phyloP scores from a whole-genome alignment of 2,113 vertebrate species.

The Motacilla tschutschensis region DNA sequence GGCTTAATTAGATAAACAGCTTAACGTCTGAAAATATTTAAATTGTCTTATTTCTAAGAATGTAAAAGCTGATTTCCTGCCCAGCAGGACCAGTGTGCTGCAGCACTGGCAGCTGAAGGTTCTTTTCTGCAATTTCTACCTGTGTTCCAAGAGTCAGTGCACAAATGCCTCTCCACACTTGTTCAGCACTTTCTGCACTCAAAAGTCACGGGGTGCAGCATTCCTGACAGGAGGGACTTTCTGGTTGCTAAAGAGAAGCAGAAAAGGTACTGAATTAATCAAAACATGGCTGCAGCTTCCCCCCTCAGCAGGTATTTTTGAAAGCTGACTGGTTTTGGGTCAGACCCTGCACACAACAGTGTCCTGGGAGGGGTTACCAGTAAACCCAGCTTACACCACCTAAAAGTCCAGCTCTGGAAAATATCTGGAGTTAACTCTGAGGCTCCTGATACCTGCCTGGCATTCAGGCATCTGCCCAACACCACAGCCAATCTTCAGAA shows the following conservation, averaged over 20 bases:
- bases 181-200: background rate
- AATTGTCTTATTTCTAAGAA: background rate
- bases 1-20: background rate
- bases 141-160: no score
- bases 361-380: background rate
- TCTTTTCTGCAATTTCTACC: background rate
- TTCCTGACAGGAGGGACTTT: background rate
- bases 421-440: background rate
- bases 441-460: background rate
- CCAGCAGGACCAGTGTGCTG: background rate
- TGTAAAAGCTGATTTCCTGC: background rate
- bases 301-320: background rate
- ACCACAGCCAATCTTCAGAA: background rate
- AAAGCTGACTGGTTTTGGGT: background rate
- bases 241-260: background rate
- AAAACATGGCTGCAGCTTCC: background rate
- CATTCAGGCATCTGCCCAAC: background rate
- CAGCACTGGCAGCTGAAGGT: background rate
- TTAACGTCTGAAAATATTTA: background rate
- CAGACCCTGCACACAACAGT: background rate
- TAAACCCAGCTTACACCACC: background rate
- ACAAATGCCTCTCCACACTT: background rate
- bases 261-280: background rate
- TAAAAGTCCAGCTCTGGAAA: background rate
- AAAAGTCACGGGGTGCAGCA: background rate